These are phyloP conservation scores for Melanotaenia pygmaea DNA, from an alignment of 2,797 vertebrate species.

Conservation along the genomic window DNA sequence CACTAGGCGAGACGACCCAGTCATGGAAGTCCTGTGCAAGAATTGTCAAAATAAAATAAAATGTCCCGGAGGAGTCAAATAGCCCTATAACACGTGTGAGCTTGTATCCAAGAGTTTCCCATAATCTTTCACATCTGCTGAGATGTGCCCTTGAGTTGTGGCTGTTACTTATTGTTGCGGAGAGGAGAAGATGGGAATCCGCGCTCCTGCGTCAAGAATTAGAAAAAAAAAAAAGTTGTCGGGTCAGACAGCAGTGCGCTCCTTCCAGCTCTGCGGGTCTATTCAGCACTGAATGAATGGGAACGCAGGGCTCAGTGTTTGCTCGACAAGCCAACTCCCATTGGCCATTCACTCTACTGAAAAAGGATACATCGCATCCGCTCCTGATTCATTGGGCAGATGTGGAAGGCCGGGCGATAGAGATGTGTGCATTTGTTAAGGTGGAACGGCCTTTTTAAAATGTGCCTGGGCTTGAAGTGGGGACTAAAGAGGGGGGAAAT, in stretches of 20 bases:
- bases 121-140: constrained; percentile 4
- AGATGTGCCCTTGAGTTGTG: constrained; percentile 4
- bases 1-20: constrained; percentile 31
- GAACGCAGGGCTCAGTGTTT: constrained; percentile 79
- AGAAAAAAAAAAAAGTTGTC: constrained; percentile 26
- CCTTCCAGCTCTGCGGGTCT: constrained; percentile 67
- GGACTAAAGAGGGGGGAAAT: constrained; percentile 23
- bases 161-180: constrained; percentile 47
- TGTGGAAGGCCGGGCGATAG: constrained; percentile 76
- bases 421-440: constrained; percentile 80
- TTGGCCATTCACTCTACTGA: constrained; percentile 83
- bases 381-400: constrained; percentile 85
- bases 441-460: constrained; percentile 68
- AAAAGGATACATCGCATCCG: constrained; percentile 87
- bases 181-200: constrained; percentile 15
- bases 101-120: constrained; percentile 62
- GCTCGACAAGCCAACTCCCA: constrained; percentile 78
- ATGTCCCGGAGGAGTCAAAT: constrained; percentile 5
- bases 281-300: constrained; percentile 86
- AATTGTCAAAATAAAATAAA: constrained; percentile 3
- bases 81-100: constrained; percentile 1
- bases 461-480: constrained; percentile 4
- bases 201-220: constrained; percentile 48
- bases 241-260: constrained; percentile 51
- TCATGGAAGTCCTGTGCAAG: constrained; percentile 51